Evolutionary conservation across 2,797 vertebrate species (phyloP).

Genomic region (Cacajao melanocephalus): DNA sequence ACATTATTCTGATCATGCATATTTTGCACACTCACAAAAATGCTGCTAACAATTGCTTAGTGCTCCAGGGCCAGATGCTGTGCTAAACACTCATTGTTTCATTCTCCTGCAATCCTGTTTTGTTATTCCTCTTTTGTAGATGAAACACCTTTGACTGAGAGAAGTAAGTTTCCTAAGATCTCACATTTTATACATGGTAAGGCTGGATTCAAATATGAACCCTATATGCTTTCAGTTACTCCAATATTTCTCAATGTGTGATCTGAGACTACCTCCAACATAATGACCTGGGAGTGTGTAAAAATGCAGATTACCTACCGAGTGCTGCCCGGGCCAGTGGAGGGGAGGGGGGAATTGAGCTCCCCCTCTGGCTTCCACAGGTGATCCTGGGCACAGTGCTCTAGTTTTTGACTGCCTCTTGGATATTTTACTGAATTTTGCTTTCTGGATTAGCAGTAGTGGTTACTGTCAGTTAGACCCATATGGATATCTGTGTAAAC

Average conservation of each 20-base stretch:
- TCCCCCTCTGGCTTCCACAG: neutral
- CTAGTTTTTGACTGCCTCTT: neutral
- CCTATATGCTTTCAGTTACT: fast-evolving
- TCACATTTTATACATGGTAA: neutral
- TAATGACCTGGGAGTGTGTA: too few relatives aligned
- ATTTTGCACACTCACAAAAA: neutral
- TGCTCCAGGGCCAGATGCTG: neutral
- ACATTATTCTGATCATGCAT: neutral
- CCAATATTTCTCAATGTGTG: neutral
- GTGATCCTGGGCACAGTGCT: neutral
- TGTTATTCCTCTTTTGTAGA: neutral
- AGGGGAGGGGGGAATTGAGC: neutral
- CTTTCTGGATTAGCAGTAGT: neutral
- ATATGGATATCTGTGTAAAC: neutral
- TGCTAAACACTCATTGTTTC: neutral
- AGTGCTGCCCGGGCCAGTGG: neutral
- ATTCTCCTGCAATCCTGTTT: neutral
- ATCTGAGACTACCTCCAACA: neutral
- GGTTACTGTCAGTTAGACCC: neutral
- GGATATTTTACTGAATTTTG: neutral
- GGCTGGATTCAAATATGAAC: neutral
- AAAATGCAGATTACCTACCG: neutral
- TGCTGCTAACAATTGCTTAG: neutral
- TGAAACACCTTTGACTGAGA: neutral
- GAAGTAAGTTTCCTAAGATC: neutral